Base-by-base conservation (phyloP, 2,888 invertebrate species). In the Drosophila pullipes region DNA sequence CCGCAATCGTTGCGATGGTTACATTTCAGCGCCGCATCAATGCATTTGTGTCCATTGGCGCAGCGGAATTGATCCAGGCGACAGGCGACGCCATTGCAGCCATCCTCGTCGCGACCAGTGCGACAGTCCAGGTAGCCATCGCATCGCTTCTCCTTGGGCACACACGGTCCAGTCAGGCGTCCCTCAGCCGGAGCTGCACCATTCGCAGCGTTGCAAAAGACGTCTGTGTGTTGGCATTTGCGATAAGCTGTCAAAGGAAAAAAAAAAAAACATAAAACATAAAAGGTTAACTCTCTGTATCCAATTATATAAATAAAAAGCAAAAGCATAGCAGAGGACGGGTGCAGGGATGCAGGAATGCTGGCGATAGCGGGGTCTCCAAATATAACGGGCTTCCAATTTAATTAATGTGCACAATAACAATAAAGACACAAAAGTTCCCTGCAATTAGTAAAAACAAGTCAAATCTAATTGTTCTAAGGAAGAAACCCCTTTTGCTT, bases 1-100 rank as follows among this genome's bases (percentile, higher is more conserved):
- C 96, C 97, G 91, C 98, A 98, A 94, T 98, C 98, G 93, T 97
- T 96, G 92, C 96, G 96, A 93, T 98, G 97, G 94, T 98, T 97
- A 93, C 98, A 98, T 92, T 96, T 96, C 88, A 95, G 95, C 28
- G 95, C 92, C 62, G 95, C 95, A 91, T 97, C 97, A 78, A 98
- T 95, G 93, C 98, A 98, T 88, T 96, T 96, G 91, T 95, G 95
- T 50, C 97, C 97, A 83, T 96, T 95, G 81, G 96, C 96, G 93
- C 98, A 98, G 53, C 97, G 95, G 94, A 97, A 98, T 94, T 98
- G 97, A 94, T 97, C 97, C 88, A 98, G 94, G 31, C 96, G 95
- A 91, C 98, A 98, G 49, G 96, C 94, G 16, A 94, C 93, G 41
- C 95, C 95, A 2, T 95, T 94, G 92, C 98, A 98, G 69, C 95